phyloP scores from a whole-genome alignment of 1,140 invertebrate species.

The Philotrypesis tridentata region DNA sequence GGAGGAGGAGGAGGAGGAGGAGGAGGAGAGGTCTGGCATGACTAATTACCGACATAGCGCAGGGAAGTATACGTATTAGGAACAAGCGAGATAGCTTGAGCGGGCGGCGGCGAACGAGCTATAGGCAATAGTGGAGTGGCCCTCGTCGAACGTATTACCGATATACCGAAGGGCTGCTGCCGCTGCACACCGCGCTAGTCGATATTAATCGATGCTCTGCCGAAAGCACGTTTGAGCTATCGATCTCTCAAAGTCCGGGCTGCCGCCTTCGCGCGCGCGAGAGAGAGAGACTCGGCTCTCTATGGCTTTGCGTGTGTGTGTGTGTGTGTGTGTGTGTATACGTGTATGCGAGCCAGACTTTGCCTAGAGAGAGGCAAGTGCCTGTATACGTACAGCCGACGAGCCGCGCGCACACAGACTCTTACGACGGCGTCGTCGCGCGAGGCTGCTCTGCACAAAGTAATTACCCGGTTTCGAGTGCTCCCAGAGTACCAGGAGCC shows the following conservation, averaged over 20 bases:
- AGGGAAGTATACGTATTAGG: conserved; percentile 25
- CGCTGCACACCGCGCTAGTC: conserved; percentile 37
- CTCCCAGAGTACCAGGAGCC: background rate
- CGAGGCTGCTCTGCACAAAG: conserved; percentile 37
- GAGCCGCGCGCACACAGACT: background rate
- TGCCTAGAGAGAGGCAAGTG: conserved; percentile 20
- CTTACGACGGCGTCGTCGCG: background rate
- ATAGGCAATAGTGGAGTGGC: conserved; percentile 32
- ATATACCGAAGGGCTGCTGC: conserved; percentile 25
- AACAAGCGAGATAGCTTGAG: conserved; percentile 23
- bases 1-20: no score
- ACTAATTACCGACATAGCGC: conserved; percentile 39
- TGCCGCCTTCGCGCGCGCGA: conserved; percentile 15
- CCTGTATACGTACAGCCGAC: background rate
- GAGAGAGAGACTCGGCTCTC: no score
- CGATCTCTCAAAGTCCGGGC: conserved; percentile 54
- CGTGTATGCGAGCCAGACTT: conserved; percentile 45
- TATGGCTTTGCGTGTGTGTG: no score
- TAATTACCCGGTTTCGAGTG: conserved; percentile 46
- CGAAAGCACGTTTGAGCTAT: conserved; percentile 63
- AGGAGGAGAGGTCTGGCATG: background rate
- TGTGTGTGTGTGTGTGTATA: background rate
- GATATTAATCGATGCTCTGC: conserved; percentile 62
- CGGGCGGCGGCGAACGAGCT: background rate
- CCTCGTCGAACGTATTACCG: conserved; percentile 42